phyloP scores from a whole-genome alignment of 2,797 vertebrate species.

The Acrossocheilus wenchowensis region DNA sequence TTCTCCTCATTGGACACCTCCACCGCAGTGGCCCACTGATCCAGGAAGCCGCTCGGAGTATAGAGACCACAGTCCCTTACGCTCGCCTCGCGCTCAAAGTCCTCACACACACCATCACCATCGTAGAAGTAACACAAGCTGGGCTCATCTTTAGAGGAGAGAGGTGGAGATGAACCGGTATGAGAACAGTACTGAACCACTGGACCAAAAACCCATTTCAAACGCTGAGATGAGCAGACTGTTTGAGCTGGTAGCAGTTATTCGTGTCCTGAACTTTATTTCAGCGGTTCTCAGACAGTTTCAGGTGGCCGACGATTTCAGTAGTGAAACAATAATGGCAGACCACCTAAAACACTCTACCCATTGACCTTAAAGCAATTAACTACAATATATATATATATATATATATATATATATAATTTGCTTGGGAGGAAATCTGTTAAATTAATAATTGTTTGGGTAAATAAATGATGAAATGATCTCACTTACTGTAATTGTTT shows the following conservation, averaged over 20 bases:
- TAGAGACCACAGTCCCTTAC: slow-evolving; percentile 87
- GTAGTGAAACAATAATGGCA: background rate
- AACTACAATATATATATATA: background rate
- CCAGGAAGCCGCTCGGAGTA: slow-evolving; percentile 85
- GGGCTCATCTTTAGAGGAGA: slow-evolving; percentile 78
- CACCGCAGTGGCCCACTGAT: slow-evolving; percentile 87
- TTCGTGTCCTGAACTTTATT: background rate
- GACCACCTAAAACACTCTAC: background rate
- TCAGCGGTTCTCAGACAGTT: background rate
- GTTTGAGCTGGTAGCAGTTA: background rate
- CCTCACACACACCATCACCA: slow-evolving; percentile 87
- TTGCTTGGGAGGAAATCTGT: background rate
- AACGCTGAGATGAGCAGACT: background rate
- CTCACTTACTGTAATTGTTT: background rate
- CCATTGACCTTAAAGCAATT: background rate
- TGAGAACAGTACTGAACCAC: background rate
- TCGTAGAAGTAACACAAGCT: slow-evolving; percentile 88
- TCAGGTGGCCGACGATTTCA: background rate
- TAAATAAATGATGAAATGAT: background rate
- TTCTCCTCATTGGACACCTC: slow-evolving; percentile 83
- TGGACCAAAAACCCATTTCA: background rate
- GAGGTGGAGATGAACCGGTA: slow-evolving; percentile 2
- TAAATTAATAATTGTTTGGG: background rate
- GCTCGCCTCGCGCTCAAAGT: slow-evolving; percentile 86
- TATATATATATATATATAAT: background rate